These are phyloP conservation scores for Apomyelois bistriatella DNA, from an alignment of 2,888 invertebrate genomes.

Conservation along the genomic window DNA sequence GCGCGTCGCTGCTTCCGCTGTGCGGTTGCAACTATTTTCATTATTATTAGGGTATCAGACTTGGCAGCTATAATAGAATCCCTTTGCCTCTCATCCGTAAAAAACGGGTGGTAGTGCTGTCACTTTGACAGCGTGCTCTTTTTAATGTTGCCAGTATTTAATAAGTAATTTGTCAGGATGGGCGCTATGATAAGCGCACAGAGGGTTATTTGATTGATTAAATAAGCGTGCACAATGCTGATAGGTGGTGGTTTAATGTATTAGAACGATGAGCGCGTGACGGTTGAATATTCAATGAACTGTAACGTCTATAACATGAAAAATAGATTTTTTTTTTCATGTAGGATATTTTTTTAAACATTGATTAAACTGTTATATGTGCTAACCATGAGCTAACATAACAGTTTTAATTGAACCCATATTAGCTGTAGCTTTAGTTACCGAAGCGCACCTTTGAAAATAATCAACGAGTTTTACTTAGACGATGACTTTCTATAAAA, in stretches of 20 bases:
- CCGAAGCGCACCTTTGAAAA: no score
- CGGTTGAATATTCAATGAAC: conserved; percentile 25
- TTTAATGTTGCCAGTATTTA: conserved; percentile 66
- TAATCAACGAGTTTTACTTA: no score
- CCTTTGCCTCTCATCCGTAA: conserved; percentile 32
- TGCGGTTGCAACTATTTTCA: conserved; percentile 38
- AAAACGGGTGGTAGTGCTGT: conserved; percentile 33
- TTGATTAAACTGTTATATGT: no score
- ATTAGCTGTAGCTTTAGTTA: no score
- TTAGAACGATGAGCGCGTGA: conserved; percentile 51
- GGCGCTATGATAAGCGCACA: conserved; percentile 56
- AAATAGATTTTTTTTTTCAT: neutral
- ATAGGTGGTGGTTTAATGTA: conserved; percentile 63
- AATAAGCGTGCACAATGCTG: conserved; percentile 67
- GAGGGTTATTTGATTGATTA: conserved; percentile 73
- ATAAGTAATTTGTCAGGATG: conserved; percentile 76
- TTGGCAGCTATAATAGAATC: conserved; percentile 28
- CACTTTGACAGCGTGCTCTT: conserved; percentile 60
- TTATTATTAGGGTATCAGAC: conserved; percentile 38
- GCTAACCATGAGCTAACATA: no score
- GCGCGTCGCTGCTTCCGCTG: conserved; percentile 63
- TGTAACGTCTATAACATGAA: no score
- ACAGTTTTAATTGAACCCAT: no score
- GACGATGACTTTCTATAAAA: no score
- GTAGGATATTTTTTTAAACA: neutral